Evolutionary conservation across 2,113 vertebrate species (phyloP).

Genomic region (Leptocoma aspasia): DNA sequence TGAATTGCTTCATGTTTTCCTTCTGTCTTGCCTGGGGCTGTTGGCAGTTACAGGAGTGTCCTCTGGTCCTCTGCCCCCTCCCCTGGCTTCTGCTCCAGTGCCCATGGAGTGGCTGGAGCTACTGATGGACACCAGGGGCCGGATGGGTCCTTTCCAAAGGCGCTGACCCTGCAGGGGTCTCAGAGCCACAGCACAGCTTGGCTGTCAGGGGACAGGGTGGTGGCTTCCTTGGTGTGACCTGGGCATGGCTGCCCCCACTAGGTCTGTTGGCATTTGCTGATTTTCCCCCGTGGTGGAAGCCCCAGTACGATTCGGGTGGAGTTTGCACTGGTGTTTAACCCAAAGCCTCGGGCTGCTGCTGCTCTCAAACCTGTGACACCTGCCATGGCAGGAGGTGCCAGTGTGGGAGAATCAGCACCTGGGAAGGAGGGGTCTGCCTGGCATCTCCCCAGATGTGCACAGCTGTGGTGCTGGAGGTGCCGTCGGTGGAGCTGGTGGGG

Average conservation of each 20-base stretch:
- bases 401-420: background rate
- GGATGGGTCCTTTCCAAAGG: background rate
- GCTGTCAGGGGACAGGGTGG: background rate
- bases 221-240: background rate
- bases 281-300: background rate
- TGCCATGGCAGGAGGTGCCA: rapidly evolving
- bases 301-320: background rate
- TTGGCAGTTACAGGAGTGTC: background rate
- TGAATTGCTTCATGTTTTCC: background rate
- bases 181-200: background rate
- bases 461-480: rapidly evolving
- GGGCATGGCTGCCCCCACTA: rapidly evolving
- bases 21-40: background rate
- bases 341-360: background rate
- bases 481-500: rapidly evolving
- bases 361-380: background rate
- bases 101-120: background rate
- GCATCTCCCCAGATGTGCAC: rapidly evolving
- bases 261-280: background rate
- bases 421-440: rapidly evolving
- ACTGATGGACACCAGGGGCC: background rate
- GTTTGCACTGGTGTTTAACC: background rate
- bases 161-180: background rate
- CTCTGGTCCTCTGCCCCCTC: background rate
- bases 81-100: background rate